Conservation (phyloP, 2,113 vertebrate species). For the Catharus minimus region DNA sequence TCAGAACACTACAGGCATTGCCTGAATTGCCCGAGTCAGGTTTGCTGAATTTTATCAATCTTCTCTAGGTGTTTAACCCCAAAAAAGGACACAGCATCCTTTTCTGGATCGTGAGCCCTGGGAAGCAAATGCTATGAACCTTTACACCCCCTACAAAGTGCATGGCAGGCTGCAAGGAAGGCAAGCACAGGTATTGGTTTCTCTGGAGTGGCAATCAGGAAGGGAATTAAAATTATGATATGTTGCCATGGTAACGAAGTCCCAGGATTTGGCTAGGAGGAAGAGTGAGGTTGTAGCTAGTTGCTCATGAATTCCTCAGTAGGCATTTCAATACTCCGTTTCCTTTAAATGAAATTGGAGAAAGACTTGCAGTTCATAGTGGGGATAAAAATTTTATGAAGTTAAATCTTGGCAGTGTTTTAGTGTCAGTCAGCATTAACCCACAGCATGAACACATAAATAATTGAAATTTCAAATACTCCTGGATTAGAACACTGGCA, state of each 20-base stretch:
- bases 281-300: conserved; percentile 55
- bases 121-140: neutral
- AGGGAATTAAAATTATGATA: conserved; percentile 62
- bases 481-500: neutral
- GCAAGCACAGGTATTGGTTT: conserved; percentile 5
- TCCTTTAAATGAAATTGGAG: conserved; percentile 66
- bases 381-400: conserved; percentile 90
- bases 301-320: conserved; percentile 61
- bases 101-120: neutral
- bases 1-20: neutral
- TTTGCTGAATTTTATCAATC: neutral
- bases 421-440: conserved; percentile 94
- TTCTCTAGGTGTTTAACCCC: neutral
- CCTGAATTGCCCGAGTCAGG: neutral
- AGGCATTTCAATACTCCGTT: conserved; percentile 57
- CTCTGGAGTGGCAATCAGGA: conserved; percentile 23
- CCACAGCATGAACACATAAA: conserved; percentile 85
- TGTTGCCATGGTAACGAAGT: conserved; percentile 68
- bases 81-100: neutral
- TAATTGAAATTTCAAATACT: conserved; percentile 81
- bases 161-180: neutral
- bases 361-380: conserved; percentile 73
- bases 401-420: conserved; percentile 92
- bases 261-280: conserved; percentile 58
- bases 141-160: neutral